These are phyloP conservation scores for Hypsibius dujardini DNA, from an alignment of 1,140 invertebrate species.

Conservation along the genomic window DNA sequence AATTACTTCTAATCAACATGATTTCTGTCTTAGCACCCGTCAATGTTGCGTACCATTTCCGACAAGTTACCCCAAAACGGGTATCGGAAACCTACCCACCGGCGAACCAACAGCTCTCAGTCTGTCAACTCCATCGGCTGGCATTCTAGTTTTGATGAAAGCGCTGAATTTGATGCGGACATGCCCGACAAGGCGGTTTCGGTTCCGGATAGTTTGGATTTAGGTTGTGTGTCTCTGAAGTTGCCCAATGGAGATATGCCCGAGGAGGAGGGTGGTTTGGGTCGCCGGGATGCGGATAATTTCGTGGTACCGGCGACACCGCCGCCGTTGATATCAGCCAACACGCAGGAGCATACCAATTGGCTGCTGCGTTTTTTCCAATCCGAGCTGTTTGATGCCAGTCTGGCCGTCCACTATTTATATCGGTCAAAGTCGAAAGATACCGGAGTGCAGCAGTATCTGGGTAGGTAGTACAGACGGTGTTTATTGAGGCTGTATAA, in stretches of 20 bases:
- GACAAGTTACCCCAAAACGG: not conserved
- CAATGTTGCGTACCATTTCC: constrained; percentile 5
- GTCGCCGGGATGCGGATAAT: not conserved
- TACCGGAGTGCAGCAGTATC: constrained; percentile 81
- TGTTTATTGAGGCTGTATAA: too few relatives aligned
- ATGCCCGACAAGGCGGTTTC: not conserved
- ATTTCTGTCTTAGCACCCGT: too few relatives aligned
- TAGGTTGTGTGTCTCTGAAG: too few relatives aligned
- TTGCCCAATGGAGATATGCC: not conserved
- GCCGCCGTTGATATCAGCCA: too few relatives aligned
- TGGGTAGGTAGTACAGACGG: constrained; percentile 51
- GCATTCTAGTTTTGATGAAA: not conserved
- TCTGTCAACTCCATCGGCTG: not conserved
- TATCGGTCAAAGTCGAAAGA: constrained; percentile 79
- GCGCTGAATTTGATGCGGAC: not conserved
- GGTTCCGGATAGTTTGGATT: too few relatives aligned
- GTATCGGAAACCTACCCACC: constrained; percentile 7
- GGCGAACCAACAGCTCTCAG: not conserved
- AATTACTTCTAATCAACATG: too few relatives aligned
- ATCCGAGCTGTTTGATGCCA: constrained; percentile 89
- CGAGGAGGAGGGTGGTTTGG: not conserved
- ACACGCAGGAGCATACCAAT: constrained; percentile 14
- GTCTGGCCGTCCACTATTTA: constrained; percentile 88
- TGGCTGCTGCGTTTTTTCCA: constrained; percentile 76
- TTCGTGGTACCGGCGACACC: not conserved